Conservation (phyloP, 1,140 invertebrate genomes). For the Bombus turneri region DNA sequence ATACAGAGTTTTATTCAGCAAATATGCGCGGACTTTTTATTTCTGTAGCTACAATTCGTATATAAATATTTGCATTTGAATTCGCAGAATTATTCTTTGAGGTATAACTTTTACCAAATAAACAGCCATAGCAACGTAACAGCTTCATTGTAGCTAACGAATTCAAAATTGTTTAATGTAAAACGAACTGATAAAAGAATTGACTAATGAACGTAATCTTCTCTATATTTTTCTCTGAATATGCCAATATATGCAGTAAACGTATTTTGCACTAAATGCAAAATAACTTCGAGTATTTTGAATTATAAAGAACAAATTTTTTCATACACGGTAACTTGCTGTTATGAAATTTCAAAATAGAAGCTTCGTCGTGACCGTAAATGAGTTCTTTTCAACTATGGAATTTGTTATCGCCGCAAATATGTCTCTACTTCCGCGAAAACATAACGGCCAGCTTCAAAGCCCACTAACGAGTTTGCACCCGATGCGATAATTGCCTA, state of each 20-base stretch:
- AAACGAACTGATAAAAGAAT: background rate
- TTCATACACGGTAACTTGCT: background rate
- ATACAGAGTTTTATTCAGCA: too few species aligned
- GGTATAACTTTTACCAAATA: too few species aligned
- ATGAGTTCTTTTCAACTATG: background rate
- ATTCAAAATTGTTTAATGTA: background rate
- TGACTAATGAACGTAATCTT: background rate
- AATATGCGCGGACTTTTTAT: too few species aligned
- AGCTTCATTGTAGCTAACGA: background rate
- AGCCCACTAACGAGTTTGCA: conserved; percentile 73
- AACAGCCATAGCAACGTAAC: too few species aligned
- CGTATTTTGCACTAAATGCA: background rate
- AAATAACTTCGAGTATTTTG: background rate
- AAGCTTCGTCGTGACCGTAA: background rate
- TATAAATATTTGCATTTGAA: too few species aligned
- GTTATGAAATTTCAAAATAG: background rate
- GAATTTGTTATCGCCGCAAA: conserved; percentile 63
- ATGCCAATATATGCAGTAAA: background rate
- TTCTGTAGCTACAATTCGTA: too few species aligned
- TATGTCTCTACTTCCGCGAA: conserved; percentile 62
- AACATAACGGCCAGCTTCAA: conserved; percentile 67
- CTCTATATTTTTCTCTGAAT: background rate
- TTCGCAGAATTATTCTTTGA: too few species aligned
- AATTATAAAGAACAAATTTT: background rate
- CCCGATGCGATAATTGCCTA: conserved; percentile 70